These are phyloP conservation scores for Andrena fulva DNA, from an alignment of 2,888 invertebrate species.

Conservation along the genomic window DNA sequence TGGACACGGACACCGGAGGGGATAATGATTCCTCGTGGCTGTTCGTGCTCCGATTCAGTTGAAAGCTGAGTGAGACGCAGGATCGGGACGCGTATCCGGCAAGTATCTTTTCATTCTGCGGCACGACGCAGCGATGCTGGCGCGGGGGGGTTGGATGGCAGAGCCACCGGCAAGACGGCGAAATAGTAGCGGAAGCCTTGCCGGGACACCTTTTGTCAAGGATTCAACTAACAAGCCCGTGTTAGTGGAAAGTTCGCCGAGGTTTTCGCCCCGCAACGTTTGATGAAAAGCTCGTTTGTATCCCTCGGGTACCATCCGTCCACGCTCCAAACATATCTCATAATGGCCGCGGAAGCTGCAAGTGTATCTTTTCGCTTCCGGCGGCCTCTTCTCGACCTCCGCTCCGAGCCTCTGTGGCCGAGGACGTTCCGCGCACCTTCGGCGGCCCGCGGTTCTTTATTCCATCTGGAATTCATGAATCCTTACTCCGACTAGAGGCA, in stretches of 20 bases:
- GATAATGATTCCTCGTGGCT: background rate
- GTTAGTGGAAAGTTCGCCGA: slow-evolving; percentile 43
- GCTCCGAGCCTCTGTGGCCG: background rate
- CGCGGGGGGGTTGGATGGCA: background rate
- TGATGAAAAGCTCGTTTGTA: slow-evolving; percentile 51
- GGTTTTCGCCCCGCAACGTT: slow-evolving; percentile 41
- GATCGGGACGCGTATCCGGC: slow-evolving; percentile 3
- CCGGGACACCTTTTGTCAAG: slow-evolving; percentile 44
- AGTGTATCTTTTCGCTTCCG: slow-evolving; percentile 7
- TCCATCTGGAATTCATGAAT: no score
- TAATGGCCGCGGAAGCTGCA: slow-evolving; percentile 23
- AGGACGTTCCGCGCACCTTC: background rate
- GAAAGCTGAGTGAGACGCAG: slow-evolving; percentile 11
- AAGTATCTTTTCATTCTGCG: slow-evolving; percentile 22
- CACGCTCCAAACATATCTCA: slow-evolving; percentile 41
- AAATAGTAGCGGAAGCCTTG: slow-evolving; percentile 34
- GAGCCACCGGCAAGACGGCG: slow-evolving; percentile 25
- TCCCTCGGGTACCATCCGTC: slow-evolving; percentile 20
- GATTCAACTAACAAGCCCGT: slow-evolving; percentile 46
- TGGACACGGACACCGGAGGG: background rate
- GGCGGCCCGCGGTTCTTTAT: no score
- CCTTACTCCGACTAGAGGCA: no score
- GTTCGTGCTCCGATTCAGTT: background rate
- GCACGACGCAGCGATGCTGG: background rate
- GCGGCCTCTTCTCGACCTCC: background rate